Evolutionary conservation across 1,140 invertebrate genomes (phyloP), one percentile per base, ranked within the genome.

Genomic region (Halictus rubicundus): DNA sequence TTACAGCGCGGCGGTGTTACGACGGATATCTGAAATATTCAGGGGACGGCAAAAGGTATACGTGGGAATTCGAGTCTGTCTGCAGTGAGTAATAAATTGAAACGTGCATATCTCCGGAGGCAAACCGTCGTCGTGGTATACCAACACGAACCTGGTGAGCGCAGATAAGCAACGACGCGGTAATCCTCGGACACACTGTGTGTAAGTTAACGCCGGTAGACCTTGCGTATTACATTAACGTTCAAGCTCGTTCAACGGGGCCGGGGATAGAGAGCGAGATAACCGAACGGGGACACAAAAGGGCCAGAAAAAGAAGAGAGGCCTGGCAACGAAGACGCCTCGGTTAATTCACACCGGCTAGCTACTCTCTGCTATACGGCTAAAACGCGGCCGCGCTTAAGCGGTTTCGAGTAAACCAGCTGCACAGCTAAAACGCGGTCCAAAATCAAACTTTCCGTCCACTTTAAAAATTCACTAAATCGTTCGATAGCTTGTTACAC

Each of bases 141-240:
- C 81, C 85, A 85, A 84, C 87, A 87, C 77, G 83, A 78, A 89
- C 83, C 89, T 91, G 88, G 86, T 68, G 86, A 87, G 82, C 81
- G 83, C 78, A 92, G 91, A 92, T 92, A 92, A 92, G 91, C 89
- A 90, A 88, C 88, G 90, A 89, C 88, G 89, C 89, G 88, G 89
- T 92, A 92, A 92, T 92, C 90, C 90, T 88, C 87, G 82, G 75
- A 86, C 87, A 90, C 89, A 91, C 90, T 91, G 89, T 91, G 89
- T 91, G 89, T 91, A 92, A 91, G 90, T 91, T 92, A 91, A 89
- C 88, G 84, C 69, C 52, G 86, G 81, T 88, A 88, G 88, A 89
- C 88, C 89, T 88, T 88, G 88, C 87, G 86, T 89, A 89, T 91
- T 91, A 89, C 88, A 89, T 91, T 90, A 91, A 87, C 81, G 79